Conservation (phyloP, 1,140 invertebrate genomes). For the Scaptodrosophila lebanonensis region DNA sequence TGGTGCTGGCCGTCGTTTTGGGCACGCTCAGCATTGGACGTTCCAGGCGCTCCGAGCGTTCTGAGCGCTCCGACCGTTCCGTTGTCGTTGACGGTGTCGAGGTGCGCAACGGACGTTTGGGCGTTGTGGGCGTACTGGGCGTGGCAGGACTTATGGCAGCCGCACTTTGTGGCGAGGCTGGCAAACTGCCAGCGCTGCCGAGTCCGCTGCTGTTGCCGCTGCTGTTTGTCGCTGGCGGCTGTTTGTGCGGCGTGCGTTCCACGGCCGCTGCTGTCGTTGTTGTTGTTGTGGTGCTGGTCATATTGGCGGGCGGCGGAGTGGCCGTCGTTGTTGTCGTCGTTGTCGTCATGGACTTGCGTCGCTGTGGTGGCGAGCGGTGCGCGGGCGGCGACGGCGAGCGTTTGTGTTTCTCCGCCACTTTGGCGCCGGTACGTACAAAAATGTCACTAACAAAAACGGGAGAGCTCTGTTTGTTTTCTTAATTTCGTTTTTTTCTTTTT, state of each 20-base stretch:
- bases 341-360: slow-evolving; percentile 42
- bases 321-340: slow-evolving; percentile 11
- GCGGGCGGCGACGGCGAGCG: slow-evolving; percentile 57
- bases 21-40: background rate
- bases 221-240: slow-evolving; percentile 22
- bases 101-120: slow-evolving; percentile 54
- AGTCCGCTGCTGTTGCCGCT: slow-evolving; percentile 46
- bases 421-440: slow-evolving; percentile 39
- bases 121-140: slow-evolving; percentile 38
- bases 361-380: slow-evolving; percentile 47
- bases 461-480: too few species aligned
- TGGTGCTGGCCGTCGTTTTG: slow-evolving; percentile 50
- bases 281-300: slow-evolving; percentile 41
- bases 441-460: background rate
- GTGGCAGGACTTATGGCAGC: slow-evolving; percentile 41
- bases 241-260: slow-evolving; percentile 51
- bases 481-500: too few species aligned
- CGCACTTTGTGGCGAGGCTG: slow-evolving; percentile 63
- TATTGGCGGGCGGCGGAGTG: slow-evolving; percentile 22
- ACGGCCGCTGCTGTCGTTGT: slow-evolving; percentile 7
- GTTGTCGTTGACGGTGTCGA: slow-evolving; percentile 57
- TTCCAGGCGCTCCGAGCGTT: background rate
- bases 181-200: slow-evolving; percentile 56
- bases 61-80: background rate
- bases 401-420: slow-evolving; percentile 77